These are phyloP conservation scores for Phaethon lepturus DNA, from an alignment of 2,113 vertebrate genomes.

Conservation along the genomic window DNA sequence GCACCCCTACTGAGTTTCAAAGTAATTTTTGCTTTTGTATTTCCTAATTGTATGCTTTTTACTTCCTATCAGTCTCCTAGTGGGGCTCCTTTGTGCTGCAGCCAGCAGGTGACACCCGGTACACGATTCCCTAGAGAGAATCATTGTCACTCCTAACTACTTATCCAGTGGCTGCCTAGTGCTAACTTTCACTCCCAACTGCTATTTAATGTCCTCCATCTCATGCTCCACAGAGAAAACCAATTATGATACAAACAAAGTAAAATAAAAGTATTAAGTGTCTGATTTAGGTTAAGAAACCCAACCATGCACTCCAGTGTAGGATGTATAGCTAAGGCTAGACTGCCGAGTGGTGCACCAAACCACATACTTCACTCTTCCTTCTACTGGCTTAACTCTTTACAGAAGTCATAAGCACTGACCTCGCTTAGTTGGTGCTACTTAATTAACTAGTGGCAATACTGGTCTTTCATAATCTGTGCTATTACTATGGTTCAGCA, in stretches of 20 bases:
- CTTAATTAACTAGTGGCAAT: neutral
- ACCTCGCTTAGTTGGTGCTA: neutral
- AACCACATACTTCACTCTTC: rapidly evolving
- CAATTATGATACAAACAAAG: neutral
- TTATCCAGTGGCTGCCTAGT: neutral
- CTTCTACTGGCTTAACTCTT: neutral
- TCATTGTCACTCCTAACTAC: neutral
- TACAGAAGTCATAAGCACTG: neutral
- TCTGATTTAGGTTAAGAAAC: neutral
- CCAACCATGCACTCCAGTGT: rapidly evolving
- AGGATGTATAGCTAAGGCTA: neutral
- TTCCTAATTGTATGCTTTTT: slow-evolving; percentile 53
- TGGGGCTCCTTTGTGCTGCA: slow-evolving; percentile 12
- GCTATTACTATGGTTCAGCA: neutral
- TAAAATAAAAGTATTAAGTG: neutral
- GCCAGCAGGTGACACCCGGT: slow-evolving; percentile 20
- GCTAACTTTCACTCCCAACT: neutral
- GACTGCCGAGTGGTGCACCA: neutral
- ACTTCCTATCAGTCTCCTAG: slow-evolving; percentile 3
- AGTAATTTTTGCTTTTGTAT: slow-evolving; percentile 45
- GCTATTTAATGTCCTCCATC: neutral
- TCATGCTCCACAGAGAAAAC: neutral
- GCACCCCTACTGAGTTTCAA: slow-evolving; percentile 43
- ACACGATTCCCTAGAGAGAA: neutral
- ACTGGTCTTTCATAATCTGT: neutral